These are phyloP conservation scores for Deilephila porcellus DNA, from an alignment of 2,888 invertebrate species.

Conservation along the genomic window DNA sequence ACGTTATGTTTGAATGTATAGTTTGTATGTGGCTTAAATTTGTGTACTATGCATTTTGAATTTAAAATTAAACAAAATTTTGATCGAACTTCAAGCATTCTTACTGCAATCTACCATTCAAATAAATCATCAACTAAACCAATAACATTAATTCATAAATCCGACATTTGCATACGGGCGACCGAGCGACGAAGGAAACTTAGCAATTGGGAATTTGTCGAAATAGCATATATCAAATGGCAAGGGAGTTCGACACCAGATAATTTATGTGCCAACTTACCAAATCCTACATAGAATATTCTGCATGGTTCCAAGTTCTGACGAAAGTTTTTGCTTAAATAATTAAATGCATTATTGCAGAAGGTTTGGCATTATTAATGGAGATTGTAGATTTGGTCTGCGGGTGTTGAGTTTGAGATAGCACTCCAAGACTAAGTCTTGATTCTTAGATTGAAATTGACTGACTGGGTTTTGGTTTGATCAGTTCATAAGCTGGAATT, in stretches of 20 bases:
- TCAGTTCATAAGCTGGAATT: no score
- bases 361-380: neutral
- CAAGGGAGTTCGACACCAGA: slow-evolving; percentile 31
- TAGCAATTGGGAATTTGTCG: slow-evolving; percentile 32
- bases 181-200: neutral
- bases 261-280: slow-evolving; percentile 50
- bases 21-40: neutral
- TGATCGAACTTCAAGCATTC: no score
- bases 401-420: no score
- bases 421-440: no score
- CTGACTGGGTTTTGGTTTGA: no score
- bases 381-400: neutral
- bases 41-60: neutral
- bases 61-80: no score
- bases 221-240: slow-evolving; percentile 43
- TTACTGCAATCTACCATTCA: no score
- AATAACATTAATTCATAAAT: slow-evolving; percentile 11
- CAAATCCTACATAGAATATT: slow-evolving; percentile 11
- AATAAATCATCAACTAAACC: slow-evolving; percentile 13
- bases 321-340: slow-evolving; percentile 15
- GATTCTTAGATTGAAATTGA: no score
- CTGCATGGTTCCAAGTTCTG: slow-evolving; percentile 9
- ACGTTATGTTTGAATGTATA: no score
- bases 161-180: slow-evolving; percentile 7
- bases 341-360: slow-evolving; percentile 9